These are phyloP conservation scores for Serilophus lunatus DNA, from an alignment of 2,113 vertebrate species.

Conservation along the genomic window DNA sequence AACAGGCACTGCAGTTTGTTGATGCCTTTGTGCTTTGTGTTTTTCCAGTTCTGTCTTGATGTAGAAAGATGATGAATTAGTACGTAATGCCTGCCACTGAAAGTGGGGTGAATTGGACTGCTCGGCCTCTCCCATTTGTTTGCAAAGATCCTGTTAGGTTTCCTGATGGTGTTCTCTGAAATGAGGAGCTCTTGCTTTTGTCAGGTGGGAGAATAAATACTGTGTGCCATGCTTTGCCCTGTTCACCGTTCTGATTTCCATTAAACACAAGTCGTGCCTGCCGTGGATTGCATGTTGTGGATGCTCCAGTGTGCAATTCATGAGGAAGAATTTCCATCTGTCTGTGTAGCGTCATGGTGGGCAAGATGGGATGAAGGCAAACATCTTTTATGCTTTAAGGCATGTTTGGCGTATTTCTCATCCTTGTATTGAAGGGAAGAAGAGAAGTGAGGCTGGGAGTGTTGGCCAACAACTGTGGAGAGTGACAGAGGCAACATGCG, in stretches of 20 bases:
- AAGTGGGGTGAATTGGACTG: not conserved
- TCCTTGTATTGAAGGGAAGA: not conserved
- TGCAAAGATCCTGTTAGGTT: not conserved
- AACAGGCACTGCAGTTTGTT: not conserved
- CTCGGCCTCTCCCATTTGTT: not conserved
- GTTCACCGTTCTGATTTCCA: not conserved
- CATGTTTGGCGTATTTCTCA: not conserved
- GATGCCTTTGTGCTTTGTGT: not conserved
- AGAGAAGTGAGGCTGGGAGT: not conserved
- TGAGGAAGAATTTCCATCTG: not conserved
- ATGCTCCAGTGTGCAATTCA: fast-evolving
- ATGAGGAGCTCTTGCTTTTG: not conserved
- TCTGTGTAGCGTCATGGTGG: not conserved
- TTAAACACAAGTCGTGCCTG: not conserved
- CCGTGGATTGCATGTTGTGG: not conserved
- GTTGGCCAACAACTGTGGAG: not conserved
- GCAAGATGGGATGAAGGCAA: not conserved
- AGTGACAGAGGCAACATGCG: not conserved
- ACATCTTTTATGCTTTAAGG: fast-evolving
- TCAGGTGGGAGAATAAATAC: not conserved
- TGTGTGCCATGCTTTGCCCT: not conserved
- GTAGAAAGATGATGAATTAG: not conserved
- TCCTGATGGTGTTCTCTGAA: not conserved
- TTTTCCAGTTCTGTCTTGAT: not conserved
- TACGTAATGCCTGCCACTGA: not conserved